These are phyloP conservation scores for Anarhynchus alexandrinus DNA, from an alignment of 2,113 vertebrate species.

Conservation along the genomic window DNA sequence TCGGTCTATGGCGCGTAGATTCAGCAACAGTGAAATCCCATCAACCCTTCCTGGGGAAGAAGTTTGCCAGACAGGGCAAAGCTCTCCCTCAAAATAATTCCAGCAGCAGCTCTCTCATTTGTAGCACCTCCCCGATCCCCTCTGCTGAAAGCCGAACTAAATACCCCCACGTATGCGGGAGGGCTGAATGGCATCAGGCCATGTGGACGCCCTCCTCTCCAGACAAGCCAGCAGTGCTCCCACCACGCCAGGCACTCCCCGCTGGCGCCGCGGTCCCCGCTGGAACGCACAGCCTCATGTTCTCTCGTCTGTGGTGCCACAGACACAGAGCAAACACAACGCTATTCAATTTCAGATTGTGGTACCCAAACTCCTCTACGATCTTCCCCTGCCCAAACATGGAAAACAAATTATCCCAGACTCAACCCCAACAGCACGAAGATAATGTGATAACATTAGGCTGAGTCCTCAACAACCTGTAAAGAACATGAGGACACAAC, in stretches of 20 bases:
- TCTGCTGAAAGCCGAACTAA: neutral
- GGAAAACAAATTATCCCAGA: neutral
- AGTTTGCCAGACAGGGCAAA: neutral
- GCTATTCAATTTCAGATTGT: neutral
- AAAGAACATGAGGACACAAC: neutral
- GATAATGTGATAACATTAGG: rapidly evolving
- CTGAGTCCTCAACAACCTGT: neutral
- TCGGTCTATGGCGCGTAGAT: neutral
- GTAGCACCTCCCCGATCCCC: neutral
- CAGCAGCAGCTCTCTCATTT: neutral
- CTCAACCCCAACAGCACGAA: neutral
- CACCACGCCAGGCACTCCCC: too few species aligned
- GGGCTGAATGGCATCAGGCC: neutral
- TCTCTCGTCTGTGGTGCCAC: neutral
- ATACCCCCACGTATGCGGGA: rapidly evolving
- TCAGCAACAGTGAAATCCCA: neutral
- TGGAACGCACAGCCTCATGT: neutral
- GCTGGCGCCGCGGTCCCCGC: neutral
- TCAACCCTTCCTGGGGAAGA: neutral
- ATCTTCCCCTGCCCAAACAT: neutral
- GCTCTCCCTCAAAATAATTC: neutral
- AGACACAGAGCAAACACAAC: neutral
- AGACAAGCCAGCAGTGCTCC: neutral
- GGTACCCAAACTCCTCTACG: neutral
- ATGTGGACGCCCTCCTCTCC: neutral